Conservation (phyloP, 2,888 invertebrate species). For the Cybosia mesomella region DNA sequence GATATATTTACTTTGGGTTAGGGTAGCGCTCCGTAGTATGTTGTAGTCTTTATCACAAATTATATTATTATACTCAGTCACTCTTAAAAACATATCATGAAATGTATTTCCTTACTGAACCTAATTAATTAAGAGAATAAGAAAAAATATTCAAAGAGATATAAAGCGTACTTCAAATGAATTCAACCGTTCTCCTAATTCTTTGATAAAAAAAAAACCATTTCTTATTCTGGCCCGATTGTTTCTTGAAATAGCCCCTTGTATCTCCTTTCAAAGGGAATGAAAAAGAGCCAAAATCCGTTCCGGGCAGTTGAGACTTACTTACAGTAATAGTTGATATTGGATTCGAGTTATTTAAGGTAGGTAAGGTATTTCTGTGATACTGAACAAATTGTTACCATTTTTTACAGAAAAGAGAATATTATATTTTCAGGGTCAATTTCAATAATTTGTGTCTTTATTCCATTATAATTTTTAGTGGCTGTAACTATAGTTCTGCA, state of each 20-base stretch:
- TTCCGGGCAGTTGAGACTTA: background rate
- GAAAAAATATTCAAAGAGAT: background rate
- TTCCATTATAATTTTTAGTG: too few species aligned
- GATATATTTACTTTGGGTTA: too few species aligned
- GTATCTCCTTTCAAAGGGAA: background rate
- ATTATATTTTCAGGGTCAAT: background rate
- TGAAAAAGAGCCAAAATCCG: background rate
- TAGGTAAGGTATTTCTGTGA: background rate
- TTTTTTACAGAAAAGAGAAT: background rate
- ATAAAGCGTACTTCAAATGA: slow-evolving; percentile 22
- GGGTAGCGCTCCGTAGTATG: too few species aligned
- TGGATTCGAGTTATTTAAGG: background rate
- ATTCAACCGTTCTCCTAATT: slow-evolving; percentile 25
- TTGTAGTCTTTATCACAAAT: too few species aligned
- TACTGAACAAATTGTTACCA: background rate
- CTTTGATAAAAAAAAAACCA: background rate
- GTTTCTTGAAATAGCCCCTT: background rate
- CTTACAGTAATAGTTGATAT: background rate
- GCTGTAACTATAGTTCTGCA: too few species aligned
- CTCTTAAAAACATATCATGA: too few species aligned
- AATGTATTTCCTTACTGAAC: background rate
- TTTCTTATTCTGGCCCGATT: background rate
- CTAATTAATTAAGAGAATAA: background rate
- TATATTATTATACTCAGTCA: too few species aligned
- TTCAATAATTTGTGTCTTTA: too few species aligned